Evolutionary conservation across 2,113 vertebrate genomes (phyloP), one percentile per base, ranked within the genome.

Genomic region (Muntiacus muntjak): DNA sequence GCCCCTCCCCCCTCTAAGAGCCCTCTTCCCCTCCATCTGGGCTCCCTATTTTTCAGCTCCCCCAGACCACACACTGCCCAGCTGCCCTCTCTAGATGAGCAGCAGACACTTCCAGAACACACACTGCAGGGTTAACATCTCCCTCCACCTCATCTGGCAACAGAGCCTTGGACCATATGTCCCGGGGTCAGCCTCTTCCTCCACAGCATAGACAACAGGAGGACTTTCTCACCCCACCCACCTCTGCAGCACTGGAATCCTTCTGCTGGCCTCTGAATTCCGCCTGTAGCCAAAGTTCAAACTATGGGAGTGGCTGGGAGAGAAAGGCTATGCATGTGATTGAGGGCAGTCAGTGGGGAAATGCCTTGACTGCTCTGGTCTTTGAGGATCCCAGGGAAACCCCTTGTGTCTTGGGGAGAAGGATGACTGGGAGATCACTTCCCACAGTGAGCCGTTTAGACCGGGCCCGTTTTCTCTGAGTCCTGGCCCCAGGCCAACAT

Each of bases 391-490:
- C 82, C 88, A 96, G 57, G 90, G 81, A 97, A 94, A 96, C 52
- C 52, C 60, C 45, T 92, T 67, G 43, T 50, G 54, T 96, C 71
- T 93, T 96, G 40, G 33, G 67, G 57, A 96, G 30, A 87, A 71
- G 55, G 86, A 89, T 50, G 86, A 89, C 60, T 64, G 3, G 47
- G n/a, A 95, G 92, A 88, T 94, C 92, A 89, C 60, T 94, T 91
- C 62, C 97, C 92, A 97, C 92, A 74, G 90, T 89, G 76, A 94
- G 30, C 82, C 85, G 89, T 97, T 97, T 91, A 94, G 23, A 83
- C 30, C 28, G 81, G 62, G 94, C 91, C 94, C 84, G 88, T 97
- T 98, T 97, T 97, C 95, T 98, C 97, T 89, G 88, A 97, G 78
- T 16, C 17, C 83, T 96, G 97, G 97, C 95, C 93, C 71, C 40